A percentile compares a stretch with the other conserved stretches of the same genome.
These are phyloP conservation scores for Cotesia chilonis DNA, from an alignment of 1,140 invertebrate species.

Conservation along the genomic window DNA sequence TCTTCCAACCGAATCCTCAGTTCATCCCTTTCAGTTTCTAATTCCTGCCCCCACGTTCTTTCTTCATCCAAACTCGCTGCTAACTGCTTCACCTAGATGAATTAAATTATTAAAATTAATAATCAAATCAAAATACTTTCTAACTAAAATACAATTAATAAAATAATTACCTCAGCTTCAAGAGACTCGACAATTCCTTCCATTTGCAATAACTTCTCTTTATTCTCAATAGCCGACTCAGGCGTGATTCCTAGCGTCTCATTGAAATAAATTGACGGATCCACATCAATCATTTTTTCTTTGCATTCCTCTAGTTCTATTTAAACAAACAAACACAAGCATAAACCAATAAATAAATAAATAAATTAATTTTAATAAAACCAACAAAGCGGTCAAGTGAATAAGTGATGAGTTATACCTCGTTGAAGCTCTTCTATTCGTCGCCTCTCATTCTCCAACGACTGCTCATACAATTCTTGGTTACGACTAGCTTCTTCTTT, in stretches of 20 bases:
- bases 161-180: constrained; percentile 55
- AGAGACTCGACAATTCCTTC: constrained; percentile 58
- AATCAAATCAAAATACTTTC: neutral
- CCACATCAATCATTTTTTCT: constrained; percentile 48
- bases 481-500: constrained; percentile 55
- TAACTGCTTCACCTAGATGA: constrained; percentile 56
- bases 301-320: constrained; percentile 56
- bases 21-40: constrained; percentile 58
- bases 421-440: constrained; percentile 56
- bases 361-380: constrained; percentile 6
- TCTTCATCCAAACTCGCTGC: constrained; percentile 57
- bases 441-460: constrained; percentile 54
- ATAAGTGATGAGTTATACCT: constrained; percentile 42
- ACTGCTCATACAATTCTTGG: constrained; percentile 55
- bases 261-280: constrained; percentile 53
- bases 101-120: neutral
- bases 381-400: neutral
- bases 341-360: constrained; percentile 13
- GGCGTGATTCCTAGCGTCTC: constrained; percentile 58
- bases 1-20: constrained; percentile 51
- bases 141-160: neutral
- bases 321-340: constrained; percentile 6
- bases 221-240: constrained; percentile 55
- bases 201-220: constrained; percentile 59
- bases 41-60: constrained; percentile 56